Conservation (phyloP, 2,797 vertebrate species). For the Mormyrus hasselquistii region DNA sequence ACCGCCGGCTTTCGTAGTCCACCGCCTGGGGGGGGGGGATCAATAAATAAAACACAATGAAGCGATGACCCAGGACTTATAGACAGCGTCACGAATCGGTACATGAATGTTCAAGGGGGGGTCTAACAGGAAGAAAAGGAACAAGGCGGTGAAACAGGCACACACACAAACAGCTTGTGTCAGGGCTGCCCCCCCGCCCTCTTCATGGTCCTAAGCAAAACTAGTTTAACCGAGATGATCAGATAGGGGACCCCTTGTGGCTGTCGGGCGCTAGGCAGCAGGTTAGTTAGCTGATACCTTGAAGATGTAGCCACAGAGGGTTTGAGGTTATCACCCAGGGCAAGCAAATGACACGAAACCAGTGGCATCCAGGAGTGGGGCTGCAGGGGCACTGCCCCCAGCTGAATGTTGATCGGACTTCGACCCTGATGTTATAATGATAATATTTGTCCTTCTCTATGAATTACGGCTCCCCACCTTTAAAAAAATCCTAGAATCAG, state of each 20-base stretch:
- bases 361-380: background rate
- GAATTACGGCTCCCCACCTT: background rate
- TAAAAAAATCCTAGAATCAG: background rate
- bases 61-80: background rate
- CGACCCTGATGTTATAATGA: background rate
- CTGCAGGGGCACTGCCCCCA: too few species aligned
- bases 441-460: background rate
- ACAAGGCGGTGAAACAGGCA: background rate
- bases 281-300: too few species aligned
- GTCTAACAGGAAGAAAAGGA: background rate
- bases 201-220: too few species aligned
- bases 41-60: background rate
- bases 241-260: too few species aligned
- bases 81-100: background rate
- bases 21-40: slow-evolving; percentile 51
- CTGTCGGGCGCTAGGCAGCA: too few species aligned
- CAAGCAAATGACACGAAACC: background rate
- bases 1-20: slow-evolving; percentile 73
- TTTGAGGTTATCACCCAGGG: background rate
- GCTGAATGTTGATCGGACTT: too few species aligned
- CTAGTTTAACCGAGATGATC: too few species aligned
- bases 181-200: too few species aligned
- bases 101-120: background rate
- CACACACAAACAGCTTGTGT: background rate
- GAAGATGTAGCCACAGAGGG: too few species aligned